A percentile compares a stretch with the other conserved stretches of the same genome.
Evolutionary conservation across 2,888 invertebrate genomes (phyloP).

Genomic region (Calameuta pallipes): DNA sequence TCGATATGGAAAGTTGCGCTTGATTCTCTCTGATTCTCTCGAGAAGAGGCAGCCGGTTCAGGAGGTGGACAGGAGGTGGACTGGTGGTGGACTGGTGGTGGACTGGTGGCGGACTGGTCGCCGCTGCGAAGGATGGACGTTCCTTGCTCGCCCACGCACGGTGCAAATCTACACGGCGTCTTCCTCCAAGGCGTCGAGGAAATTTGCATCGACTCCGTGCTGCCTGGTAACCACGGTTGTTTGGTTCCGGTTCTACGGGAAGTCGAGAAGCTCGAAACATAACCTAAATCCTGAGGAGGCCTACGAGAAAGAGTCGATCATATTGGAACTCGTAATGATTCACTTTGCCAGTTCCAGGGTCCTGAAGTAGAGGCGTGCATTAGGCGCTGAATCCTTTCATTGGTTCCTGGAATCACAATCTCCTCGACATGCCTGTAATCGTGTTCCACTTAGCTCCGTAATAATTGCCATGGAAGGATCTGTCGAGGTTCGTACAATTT

Average conservation of each 20-base stretch:
- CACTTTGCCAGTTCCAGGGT: not conserved
- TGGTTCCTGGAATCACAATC: slow-evolving; percentile 32
- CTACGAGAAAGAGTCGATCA: not conserved
- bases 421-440: slow-evolving; percentile 31
- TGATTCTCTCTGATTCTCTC: slow-evolving; percentile 33
- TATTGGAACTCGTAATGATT: not conserved
- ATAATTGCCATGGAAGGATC: slow-evolving; percentile 23
- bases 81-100: too few relatives aligned
- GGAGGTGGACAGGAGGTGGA: slow-evolving; percentile 30
- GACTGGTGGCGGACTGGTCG: slow-evolving; percentile 38
- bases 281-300: not conserved
- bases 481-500: not conserved
- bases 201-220: slow-evolving; percentile 50
- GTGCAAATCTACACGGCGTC: slow-evolving; percentile 31
- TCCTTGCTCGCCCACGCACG: slow-evolving; percentile 53
- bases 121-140: slow-evolving; percentile 39
- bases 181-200: slow-evolving; percentile 40
- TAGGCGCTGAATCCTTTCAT: slow-evolving; percentile 22
- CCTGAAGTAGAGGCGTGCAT: not conserved
- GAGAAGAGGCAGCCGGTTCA: not conserved
- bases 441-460: slow-evolving; percentile 31
- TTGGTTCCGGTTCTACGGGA: not conserved
- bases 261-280: not conserved
- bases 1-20: slow-evolving; percentile 57
- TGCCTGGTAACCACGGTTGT: slow-evolving; percentile 37